Percentiles rank a stretch among this genome's conserved stretches.
phyloP scores from a whole-genome alignment of 2,888 invertebrate species.

The Latrodectus hesperus region DNA sequence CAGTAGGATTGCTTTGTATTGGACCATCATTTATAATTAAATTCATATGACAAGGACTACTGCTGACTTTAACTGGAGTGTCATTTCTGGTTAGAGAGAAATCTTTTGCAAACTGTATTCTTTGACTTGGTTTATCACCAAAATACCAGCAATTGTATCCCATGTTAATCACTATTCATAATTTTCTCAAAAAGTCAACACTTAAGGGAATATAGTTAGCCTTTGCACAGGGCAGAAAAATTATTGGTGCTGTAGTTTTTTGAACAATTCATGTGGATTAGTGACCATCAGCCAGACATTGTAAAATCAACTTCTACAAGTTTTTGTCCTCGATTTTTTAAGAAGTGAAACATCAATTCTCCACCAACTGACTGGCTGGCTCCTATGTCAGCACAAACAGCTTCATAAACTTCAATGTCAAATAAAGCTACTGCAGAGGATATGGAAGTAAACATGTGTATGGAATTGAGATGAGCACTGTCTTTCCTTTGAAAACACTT shows the following conservation, averaged over 20 bases:
- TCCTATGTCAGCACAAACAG: not conserved
- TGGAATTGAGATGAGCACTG: not conserved
- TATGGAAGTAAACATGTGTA: conserved; percentile 14
- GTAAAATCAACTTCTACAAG: not conserved
- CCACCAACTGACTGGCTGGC: conserved; percentile 6
- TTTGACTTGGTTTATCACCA: not conserved
- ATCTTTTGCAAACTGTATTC: conserved; percentile 3
- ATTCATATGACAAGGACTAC: not conserved
- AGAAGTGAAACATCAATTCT: conserved; percentile 12
- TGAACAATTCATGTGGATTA: conserved; percentile 8
- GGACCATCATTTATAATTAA: not conserved
- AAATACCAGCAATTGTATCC: not conserved
- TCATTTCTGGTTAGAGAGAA: not conserved
- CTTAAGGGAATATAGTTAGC: conserved; percentile 6
- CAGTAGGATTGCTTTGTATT: not conserved
- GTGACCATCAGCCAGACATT: not conserved
- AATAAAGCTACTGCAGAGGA: not conserved
- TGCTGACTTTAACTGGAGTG: not conserved
- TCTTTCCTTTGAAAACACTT: not conserved
- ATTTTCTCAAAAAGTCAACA: not conserved
- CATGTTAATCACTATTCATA: not conserved
- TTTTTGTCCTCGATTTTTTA: not conserved
- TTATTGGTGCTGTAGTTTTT: not conserved
- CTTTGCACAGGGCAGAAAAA: conserved; percentile 7
- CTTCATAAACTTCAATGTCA: too few species aligned